Evolutionary conservation across 2,113 vertebrate genomes (phyloP).

Genomic region (Ancistrus triradiatus): DNA sequence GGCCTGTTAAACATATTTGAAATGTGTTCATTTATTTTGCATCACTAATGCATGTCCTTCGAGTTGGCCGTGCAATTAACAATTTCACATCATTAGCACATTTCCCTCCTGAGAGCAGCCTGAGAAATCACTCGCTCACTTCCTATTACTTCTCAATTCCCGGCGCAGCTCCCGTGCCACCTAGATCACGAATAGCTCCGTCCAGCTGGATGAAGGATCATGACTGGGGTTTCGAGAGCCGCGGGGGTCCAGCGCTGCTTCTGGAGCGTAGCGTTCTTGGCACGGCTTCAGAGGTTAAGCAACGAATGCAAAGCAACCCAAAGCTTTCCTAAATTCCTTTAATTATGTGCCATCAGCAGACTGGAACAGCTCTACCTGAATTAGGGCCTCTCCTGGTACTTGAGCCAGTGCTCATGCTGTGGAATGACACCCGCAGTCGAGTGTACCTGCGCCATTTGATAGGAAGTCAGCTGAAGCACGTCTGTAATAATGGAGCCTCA

Average conservation of each 20-base stretch:
- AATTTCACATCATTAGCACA: neutral
- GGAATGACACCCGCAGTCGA: neutral
- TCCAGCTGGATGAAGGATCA: neutral
- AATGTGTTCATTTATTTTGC: neutral
- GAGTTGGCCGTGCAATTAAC: neutral
- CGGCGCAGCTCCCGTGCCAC: too few species aligned
- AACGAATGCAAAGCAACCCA: slow-evolving; percentile 39
- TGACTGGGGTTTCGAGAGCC: neutral
- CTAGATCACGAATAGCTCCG: neutral
- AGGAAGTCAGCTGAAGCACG: neutral
- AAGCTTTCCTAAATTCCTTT: slow-evolving; percentile 39
- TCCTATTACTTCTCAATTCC: neutral
- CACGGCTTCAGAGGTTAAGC: slow-evolving; percentile 49
- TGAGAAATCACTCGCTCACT: neutral
- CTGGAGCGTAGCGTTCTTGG: slow-evolving; percentile 40
- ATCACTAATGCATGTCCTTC: too few species aligned
- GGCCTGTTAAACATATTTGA: neutral
- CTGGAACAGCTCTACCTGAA: slow-evolving; percentile 1
- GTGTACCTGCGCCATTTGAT: neutral
- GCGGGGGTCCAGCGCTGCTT: slow-evolving; percentile 29
- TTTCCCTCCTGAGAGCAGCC: neutral
- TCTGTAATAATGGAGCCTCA: neutral
- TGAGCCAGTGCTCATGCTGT: neutral
- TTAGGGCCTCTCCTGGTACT: neutral
- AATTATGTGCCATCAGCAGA: slow-evolving; percentile 37